Evolutionary conservation across 2,113 vertebrate genomes (phyloP).

Genomic region (Desmodus rotundus): DNA sequence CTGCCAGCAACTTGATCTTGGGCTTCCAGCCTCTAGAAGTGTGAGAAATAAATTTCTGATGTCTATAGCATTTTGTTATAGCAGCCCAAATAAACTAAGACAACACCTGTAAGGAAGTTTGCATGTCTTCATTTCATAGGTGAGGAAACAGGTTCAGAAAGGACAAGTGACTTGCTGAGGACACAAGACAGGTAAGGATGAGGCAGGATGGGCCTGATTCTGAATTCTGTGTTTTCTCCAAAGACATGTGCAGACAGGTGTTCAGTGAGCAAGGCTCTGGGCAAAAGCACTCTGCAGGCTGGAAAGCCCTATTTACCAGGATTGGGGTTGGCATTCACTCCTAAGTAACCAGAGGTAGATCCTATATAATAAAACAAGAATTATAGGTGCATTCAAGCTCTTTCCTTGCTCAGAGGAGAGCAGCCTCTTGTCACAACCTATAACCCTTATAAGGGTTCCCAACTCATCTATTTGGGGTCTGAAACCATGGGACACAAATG

Average conservation of each 20-base stretch:
- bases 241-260: rapidly evolving
- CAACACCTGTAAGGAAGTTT: background rate
- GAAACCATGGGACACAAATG: background rate
- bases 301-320: background rate
- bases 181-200: background rate
- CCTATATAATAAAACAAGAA: background rate
- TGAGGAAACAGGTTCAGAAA: background rate
- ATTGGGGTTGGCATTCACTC: rapidly evolving
- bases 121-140: background rate
- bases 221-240: background rate
- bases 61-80: background rate
- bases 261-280: background rate
- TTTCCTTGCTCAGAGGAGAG: background rate
- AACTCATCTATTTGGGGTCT: background rate
- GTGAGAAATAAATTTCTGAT: background rate
- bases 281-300: background rate
- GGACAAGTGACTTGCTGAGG: background rate
- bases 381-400: background rate
- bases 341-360: background rate
- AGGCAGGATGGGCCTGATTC: background rate
- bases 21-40: background rate
- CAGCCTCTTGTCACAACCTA: background rate
- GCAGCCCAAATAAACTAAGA: background rate
- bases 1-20: background rate
- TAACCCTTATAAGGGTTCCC: background rate